Base-by-base conservation (phyloP, 1,140 invertebrate genomes). In the Drosophila virilis region DNA sequence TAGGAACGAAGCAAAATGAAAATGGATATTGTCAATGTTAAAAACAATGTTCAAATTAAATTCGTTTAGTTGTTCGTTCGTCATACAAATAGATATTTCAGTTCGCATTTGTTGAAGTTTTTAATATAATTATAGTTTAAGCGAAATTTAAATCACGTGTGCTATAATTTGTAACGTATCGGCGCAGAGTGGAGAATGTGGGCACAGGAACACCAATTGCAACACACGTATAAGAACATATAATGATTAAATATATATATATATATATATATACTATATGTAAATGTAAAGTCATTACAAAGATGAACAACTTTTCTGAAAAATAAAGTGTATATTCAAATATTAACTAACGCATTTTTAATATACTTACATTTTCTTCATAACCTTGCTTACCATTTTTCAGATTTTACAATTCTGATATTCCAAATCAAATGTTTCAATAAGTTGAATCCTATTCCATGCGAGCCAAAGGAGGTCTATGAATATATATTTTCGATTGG, bases 291-390 rank as follows among this genome's bases (percentile, higher is more conserved):
- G 60, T 83, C 80, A 88, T 80, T 88, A 77, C 46, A 72, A 82
- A 78, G 77, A 89, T 89, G 79, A 89, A 65, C 57, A 84, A 88
- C 74, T 88, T 88, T 88, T 88, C 84, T 84, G 84, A 84, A 88
- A 88, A 89, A 90, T 90, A 88, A 89, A 89, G 67, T 90, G 84
- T 89, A 89, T 89, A 89, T 89, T 89, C 84, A 80, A 89, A 84
- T 89, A 89, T 90, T 51, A 90, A 67, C 17, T 9, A 42, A 46
- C 1, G 17, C 1, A 8, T 12, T 54, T 70, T 52, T 35, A 28
- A 8, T 22, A 5, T 28, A 28, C 22, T 28, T 3, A 28, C 22
- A 28, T 28, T 5, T 28, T 28, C 0, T 28, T 5, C 22, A 9
- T 6, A 0, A 50, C n/a, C n/a, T 32, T 61, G 37, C 35, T 38